Evolutionary conservation across 2,888 invertebrate species (phyloP).

Genomic region (Taenaris catops): DNA sequence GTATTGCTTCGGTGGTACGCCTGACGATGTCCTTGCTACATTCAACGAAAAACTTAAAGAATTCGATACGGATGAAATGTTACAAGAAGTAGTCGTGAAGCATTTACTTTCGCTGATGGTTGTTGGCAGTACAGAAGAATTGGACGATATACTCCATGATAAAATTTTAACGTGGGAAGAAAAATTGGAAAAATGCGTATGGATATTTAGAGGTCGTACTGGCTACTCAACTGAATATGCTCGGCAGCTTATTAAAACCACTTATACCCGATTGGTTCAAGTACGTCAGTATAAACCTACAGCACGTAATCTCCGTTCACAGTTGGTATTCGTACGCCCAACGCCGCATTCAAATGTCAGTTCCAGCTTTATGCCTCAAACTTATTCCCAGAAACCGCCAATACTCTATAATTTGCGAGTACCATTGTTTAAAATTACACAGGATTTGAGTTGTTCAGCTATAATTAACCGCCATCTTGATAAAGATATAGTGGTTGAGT

Average conservation of each 20-base stretch:
- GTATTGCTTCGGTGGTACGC: conserved; percentile 44
- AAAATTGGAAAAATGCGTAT: conserved; percentile 35
- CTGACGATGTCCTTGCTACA: conserved; percentile 30
- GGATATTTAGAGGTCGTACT: conserved; percentile 32
- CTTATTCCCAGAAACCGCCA: conserved; percentile 32
- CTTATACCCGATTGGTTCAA: conserved; percentile 32
- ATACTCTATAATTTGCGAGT: conserved; percentile 30
- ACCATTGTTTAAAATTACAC: conserved; percentile 27
- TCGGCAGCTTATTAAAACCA: conserved; percentile 34
- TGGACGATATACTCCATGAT: no score
- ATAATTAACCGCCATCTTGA: conserved; percentile 38
- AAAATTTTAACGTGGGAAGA: conserved; percentile 30
- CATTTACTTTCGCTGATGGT: conserved; percentile 32
- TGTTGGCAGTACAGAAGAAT: no score
- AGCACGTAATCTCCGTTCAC: conserved; percentile 30
- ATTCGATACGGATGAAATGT: conserved; percentile 26
- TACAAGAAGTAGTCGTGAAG: conserved; percentile 31
- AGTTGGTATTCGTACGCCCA: conserved; percentile 33
- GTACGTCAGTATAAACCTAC: conserved; percentile 24
- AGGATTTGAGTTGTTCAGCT: conserved; percentile 34
- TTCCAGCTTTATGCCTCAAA: conserved; percentile 21
- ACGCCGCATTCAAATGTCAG: background rate
- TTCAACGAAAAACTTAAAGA: conserved; percentile 28
- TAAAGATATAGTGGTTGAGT: conserved; percentile 29
- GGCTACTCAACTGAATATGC: conserved; percentile 41